A percentile compares a stretch with the other conserved stretches of the same genome.
Conservation (phyloP, 2,113 vertebrate genomes). For the Ascaphus truei region DNA sequence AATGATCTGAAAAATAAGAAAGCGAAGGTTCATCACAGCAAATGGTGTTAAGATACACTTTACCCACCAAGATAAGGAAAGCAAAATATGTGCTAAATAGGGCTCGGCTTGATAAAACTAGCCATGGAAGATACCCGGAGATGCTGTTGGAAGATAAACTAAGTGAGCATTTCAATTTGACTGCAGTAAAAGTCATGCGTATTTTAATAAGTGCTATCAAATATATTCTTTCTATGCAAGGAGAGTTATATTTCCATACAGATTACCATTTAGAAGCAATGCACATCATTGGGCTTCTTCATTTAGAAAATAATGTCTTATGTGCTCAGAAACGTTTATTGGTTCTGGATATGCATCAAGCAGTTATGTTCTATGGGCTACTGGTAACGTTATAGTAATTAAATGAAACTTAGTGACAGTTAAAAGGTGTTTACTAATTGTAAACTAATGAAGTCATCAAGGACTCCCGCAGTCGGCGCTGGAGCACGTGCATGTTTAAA, state of each 20-base stretch:
- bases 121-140: not conserved
- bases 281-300: not conserved
- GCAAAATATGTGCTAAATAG: constrained; percentile 16
- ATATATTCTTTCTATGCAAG: not conserved
- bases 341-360: not conserved
- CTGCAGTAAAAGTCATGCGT: not conserved
- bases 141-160: not conserved
- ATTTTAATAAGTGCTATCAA: constrained; percentile 1
- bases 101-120: not conserved
- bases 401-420: not conserved
- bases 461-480: too few species aligned
- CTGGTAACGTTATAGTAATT: not conserved
- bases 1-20: too few species aligned
- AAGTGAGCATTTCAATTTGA: not conserved
- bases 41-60: not conserved
- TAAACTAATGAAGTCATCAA: too few species aligned
- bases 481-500: too few species aligned
- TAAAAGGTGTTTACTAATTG: not conserved
- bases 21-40: not conserved
- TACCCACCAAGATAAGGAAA: not conserved
- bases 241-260: constrained; percentile 5
- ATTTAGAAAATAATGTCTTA: constrained; percentile 7
- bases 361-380: not conserved
- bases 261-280: constrained; percentile 9
- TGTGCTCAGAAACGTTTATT: constrained; percentile 7